These are phyloP conservation scores for Zootermopsis nevadensis DNA, from an alignment of 2,888 invertebrate species.

Conservation along the genomic window DNA sequence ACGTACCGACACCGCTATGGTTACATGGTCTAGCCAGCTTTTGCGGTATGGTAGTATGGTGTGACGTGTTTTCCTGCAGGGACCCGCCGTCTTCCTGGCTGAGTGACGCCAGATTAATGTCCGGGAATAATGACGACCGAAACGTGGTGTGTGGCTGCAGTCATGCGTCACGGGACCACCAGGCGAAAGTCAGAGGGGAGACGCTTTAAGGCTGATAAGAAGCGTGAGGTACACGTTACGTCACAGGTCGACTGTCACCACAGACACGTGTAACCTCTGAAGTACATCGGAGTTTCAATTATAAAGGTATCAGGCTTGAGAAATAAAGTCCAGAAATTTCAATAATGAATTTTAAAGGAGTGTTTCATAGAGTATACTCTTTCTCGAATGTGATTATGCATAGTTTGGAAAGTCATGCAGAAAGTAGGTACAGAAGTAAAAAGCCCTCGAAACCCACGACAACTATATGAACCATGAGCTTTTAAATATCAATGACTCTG, in stretches of 20 bases:
- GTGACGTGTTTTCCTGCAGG: neutral
- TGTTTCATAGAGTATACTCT: no score
- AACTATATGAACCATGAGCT: no score
- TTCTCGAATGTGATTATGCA: no score
- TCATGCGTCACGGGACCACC: conserved; percentile 13
- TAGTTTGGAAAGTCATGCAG: no score
- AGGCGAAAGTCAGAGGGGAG: neutral
- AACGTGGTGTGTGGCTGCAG: conserved; percentile 11
- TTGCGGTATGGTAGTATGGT: neutral
- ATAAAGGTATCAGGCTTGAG: no score
- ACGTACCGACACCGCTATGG: conserved; percentile 18
- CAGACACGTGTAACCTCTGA: neutral
- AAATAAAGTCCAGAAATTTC: no score
- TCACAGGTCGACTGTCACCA: neutral
- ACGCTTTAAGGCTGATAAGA: neutral
- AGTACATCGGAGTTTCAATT: no score
- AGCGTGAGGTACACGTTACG: neutral
- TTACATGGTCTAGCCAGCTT: conserved; percentile 15
- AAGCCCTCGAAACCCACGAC: no score
- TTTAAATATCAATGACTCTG: no score
- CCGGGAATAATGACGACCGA: conserved; percentile 48
- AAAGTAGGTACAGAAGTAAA: no score
- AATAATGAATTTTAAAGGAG: no score
- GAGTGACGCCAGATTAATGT: conserved; percentile 45
- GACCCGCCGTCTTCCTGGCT: conserved; percentile 22